Base-by-base conservation (phyloP, 2,888 invertebrate genomes). In the Rhabditophanes sp. region DNA sequence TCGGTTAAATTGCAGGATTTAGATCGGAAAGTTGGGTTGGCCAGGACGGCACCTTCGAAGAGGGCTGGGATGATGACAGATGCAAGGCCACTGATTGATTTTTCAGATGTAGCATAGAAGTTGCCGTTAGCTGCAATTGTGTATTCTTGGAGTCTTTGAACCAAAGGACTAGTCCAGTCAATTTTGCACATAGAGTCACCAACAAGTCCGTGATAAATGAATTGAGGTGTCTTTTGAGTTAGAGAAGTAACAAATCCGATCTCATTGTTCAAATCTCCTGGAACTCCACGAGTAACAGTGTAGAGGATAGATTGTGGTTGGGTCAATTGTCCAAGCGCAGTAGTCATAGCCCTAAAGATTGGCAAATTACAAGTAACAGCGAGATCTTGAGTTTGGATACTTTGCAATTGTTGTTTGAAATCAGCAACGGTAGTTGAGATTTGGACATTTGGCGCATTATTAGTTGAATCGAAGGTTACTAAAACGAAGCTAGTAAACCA, bases 121-220 rank as follows among this genome's bases (percentile, higher is more conserved):
- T 50, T 49, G 38, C 53, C 53, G 26, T 46, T 40, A 17, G 41
- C 36, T 12, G 42, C 42, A 30, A 49, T 45, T 22, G 48, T 46
- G 12, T 46, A 30, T 25, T 46, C 41, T 6, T 41, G 39, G 20
- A 49, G 34, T 17, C 42, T 36, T n/a, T 26, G 25, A 3, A 42
- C 37, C 25, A 37, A 35, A 12, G 25, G 25, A 7, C 39, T 35
- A n/a, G 7, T 28, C 6, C 44, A 35, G 20, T 37, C 35, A 9
- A 30, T 31, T 12, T 37, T 38, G 24, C 53, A 53, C 9, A 15
- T 24, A 3, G 32, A 23, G 6, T 32, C 18, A 18, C 34, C 32
- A 7, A 47, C 39, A 9, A 43, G 38, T n/a, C 47, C 19, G 33
- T 37, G 45, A 33, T 48, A 48, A 6, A 50, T 25, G 41, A 46